Base-by-base conservation (phyloP, 2,797 vertebrate genomes). In the Tokudaia tokunoshimensis region DNA sequence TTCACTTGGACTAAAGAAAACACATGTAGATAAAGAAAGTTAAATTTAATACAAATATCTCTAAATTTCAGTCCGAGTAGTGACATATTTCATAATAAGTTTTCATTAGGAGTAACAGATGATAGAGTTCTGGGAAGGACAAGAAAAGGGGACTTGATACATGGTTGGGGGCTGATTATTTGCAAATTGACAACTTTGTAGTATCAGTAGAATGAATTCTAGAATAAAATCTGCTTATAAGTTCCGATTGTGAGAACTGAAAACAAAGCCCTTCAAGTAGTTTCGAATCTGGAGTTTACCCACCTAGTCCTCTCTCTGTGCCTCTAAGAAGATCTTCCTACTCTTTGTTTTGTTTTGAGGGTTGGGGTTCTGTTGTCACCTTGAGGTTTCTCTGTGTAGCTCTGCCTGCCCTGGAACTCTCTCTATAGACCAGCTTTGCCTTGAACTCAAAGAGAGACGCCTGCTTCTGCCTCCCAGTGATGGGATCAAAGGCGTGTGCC, bases 81-180 rank as follows among this genome's bases (percentile, higher is more conserved):
- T 92, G 31, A 37, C 37, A 50, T 22, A 74, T 44, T 92, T 93
- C 55, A 93, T 75, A 95, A 84, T 89, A 88, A 93, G 88, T 80
- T 95, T 82, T 95, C 94, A 75, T 67, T 90, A 81, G 81, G 78
- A 91, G 70, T 89, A 82, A 17, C 92, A 78, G 31, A 95, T 31
- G 52, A 63, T 91, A 88, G 72, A 75, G 15, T 91, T 94, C 74
- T 89, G 26, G 50, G 44, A 37, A 92, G 63, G 91, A 82, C 29
- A 93, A 70, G 79, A 82, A 59, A 86, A 87, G 47, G 52, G 37
- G n/a, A 94, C 52, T 96, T 97, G 13, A 74, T 95, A 96, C 94
- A 78, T 87, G 85, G 87, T 76, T 55, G 76, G 72, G 57, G 91
- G 83, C 20, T 31, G 7, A 75, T 92, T 29, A 26, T 26, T 72